A percentile compares a stretch with the other conserved stretches of the same genome.
Evolutionary conservation across 2,888 invertebrate genomes (phyloP).

Genomic region (Plebejus melissa): DNA sequence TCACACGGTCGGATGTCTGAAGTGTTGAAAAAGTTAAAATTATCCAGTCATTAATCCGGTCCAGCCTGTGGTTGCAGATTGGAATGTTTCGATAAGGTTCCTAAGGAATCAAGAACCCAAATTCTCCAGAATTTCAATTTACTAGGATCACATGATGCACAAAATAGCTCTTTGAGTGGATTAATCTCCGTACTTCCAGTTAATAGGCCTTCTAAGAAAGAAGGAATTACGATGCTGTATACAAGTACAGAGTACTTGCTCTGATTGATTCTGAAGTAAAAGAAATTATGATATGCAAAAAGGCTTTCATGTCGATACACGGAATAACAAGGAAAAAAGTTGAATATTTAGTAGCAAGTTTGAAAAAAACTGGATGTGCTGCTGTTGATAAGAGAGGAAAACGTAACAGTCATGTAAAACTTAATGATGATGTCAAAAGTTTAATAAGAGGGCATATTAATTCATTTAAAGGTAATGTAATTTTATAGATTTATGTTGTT

Average conservation of each 20-base stretch:
- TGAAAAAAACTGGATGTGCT: slow-evolving; percentile 24
- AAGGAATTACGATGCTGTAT: slow-evolving; percentile 29
- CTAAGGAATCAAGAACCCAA: slow-evolving; percentile 24
- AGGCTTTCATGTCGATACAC: slow-evolving; percentile 31
- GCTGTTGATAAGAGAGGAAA: slow-evolving; percentile 27
- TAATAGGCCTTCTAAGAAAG: slow-evolving; percentile 27
- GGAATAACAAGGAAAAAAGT: slow-evolving; percentile 31
- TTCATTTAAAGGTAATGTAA: slow-evolving; percentile 27
- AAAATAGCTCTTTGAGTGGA: slow-evolving; percentile 32
- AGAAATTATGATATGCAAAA: slow-evolving; percentile 24
- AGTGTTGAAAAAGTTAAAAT: slow-evolving; percentile 32
- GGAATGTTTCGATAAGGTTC: slow-evolving; percentile 31
- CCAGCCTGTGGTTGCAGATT: slow-evolving; percentile 25
- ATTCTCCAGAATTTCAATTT: slow-evolving; percentile 32
- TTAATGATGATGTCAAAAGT: slow-evolving; percentile 23
- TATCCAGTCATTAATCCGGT: slow-evolving; percentile 31
- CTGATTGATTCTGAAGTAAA: slow-evolving; percentile 20
- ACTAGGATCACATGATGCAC: slow-evolving; percentile 31
- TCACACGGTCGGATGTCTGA: slow-evolving; percentile 31
- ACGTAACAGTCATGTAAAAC: slow-evolving; percentile 21
- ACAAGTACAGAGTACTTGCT: slow-evolving; percentile 25
- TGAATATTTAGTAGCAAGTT: slow-evolving; percentile 27
- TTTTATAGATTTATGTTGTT: not conserved
- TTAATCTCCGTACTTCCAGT: slow-evolving; percentile 33
- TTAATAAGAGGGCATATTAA: slow-evolving; percentile 28